A percentile compares a stretch with the other conserved stretches of the same genome.
These are phyloP conservation scores for Phenganax stokvisi DNA, from an alignment of 92 coral and sea anemone genomes.

Conservation along the genomic window DNA sequence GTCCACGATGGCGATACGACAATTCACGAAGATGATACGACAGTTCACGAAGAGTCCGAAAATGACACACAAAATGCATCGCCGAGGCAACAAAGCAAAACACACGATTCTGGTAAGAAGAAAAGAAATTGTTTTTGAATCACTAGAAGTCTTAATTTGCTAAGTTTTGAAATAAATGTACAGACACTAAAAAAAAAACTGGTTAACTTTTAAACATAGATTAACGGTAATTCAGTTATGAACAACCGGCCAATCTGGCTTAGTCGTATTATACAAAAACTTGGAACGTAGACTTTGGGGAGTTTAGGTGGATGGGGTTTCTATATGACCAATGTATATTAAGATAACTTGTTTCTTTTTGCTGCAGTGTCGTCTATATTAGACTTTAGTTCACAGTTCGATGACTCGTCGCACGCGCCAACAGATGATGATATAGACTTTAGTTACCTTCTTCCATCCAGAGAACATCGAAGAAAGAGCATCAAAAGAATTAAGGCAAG, in stretches of 20 bases:
- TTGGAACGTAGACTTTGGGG: too few species aligned
- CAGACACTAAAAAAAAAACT: too few species aligned
- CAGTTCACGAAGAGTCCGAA: constrained; percentile 28
- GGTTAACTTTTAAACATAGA: too few species aligned
- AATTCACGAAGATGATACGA: constrained; percentile 33
- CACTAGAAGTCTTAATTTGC: too few species aligned
- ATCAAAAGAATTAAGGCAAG: constrained; percentile 36
- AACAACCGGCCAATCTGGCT: too few species aligned
- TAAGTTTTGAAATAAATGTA: too few species aligned
- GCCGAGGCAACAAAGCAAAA: background rate
- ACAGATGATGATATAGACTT: constrained; percentile 94
- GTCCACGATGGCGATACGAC: constrained; percentile 36
- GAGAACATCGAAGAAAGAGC: constrained; percentile 83
- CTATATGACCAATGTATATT: too few species aligned
- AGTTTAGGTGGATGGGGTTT: too few species aligned
- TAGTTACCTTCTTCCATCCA: constrained; percentile 77
- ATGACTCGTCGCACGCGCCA: constrained; percentile 86
- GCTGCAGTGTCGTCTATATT: constrained; percentile 45
- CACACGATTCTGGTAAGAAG: constrained; percentile 2
- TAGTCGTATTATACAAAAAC: too few species aligned
- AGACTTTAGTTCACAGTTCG: constrained; percentile 80
- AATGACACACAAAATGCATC: constrained; percentile 18
- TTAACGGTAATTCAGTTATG: too few species aligned
- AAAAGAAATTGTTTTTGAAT: background rate
- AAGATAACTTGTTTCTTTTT: background rate